Evolutionary conservation across 2,113 vertebrate species (phyloP).

Genomic region (Ophiodon elongatus): DNA sequence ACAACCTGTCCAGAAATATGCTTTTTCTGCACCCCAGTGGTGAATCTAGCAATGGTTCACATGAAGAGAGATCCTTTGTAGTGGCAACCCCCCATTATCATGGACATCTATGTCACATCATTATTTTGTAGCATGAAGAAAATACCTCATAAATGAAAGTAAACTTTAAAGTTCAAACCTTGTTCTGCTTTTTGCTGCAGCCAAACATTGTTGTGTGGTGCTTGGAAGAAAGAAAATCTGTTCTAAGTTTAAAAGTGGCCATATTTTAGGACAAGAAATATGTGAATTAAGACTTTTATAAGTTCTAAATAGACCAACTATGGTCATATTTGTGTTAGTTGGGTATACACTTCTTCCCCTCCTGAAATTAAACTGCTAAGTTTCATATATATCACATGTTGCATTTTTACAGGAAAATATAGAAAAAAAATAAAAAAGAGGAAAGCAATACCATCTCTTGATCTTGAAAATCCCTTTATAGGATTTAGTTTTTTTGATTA

Average conservation of each 20-base stretch:
- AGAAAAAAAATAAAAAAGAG: neutral
- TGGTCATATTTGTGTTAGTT: neutral
- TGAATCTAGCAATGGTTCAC: neutral
- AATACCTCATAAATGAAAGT: neutral
- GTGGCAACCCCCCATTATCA: neutral
- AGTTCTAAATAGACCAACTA: neutral
- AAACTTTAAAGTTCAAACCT: neutral
- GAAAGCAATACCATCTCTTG: neutral
- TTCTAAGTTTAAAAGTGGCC: neutral
- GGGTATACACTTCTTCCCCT: neutral
- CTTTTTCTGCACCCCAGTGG: slow-evolving; percentile 49
- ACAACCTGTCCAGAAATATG: neutral
- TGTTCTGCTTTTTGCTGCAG: neutral
- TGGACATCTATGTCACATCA: neutral
- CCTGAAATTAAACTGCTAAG: neutral
- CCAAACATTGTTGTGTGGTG: neutral
- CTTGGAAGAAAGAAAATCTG: neutral
- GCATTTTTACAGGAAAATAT: neutral
- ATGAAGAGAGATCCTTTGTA: neutral
- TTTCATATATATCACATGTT: neutral
- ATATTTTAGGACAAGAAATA: neutral
- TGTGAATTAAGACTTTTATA: neutral
- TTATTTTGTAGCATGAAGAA: neutral
- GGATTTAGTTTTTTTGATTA: neutral
- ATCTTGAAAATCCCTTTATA: neutral